Percentiles rank a stretch among this genome's conserved stretches.
Evolutionary conservation across 1,140 invertebrate species (phyloP).

Genomic region (Caerostris extrusa): DNA sequence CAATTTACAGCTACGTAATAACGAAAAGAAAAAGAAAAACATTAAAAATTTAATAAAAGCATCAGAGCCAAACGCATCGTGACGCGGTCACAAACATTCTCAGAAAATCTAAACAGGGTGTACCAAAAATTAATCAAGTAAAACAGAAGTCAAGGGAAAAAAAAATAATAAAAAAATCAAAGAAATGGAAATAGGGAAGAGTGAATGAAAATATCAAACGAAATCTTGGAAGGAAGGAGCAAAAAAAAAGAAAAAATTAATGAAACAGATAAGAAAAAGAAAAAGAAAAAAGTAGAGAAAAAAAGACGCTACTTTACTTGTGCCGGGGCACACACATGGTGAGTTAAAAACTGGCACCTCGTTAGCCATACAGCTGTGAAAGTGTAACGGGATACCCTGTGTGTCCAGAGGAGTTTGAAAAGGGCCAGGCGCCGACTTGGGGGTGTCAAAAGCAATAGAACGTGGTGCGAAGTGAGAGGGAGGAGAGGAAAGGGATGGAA

Average conservation of each 20-base stretch:
- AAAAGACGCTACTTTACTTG: conserved; percentile 63
- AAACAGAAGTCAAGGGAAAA: conserved; percentile 2
- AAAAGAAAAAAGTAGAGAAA: neutral
- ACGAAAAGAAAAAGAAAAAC: neutral
- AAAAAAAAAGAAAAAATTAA: conserved; percentile 4
- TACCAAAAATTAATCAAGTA: conserved; percentile 62
- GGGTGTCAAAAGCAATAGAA: conserved; percentile 75
- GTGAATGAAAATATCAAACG: conserved; percentile 29
- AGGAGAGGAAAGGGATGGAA: neutral
- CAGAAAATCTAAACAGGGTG: conserved; percentile 28
- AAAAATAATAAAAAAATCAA: neutral
- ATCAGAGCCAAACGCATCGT: neutral
- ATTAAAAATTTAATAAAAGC: neutral
- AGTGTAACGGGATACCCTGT: conserved; percentile 68
- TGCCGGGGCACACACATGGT: conserved; percentile 53
- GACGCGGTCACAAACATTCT: conserved; percentile 36
- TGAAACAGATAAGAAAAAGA: conserved; percentile 10
- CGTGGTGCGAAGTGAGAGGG: conserved; percentile 57
- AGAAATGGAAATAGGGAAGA: neutral
- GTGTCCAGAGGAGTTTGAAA: conserved; percentile 61
- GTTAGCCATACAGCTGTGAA: conserved; percentile 75
- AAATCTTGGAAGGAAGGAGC: conserved; percentile 53
- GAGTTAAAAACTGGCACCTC: conserved; percentile 74
- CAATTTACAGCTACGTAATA: neutral
- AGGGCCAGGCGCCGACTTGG: conserved; percentile 73